Evolutionary conservation across 2,888 invertebrate genomes (phyloP), one percentile per base, ranked within the genome.

Genomic region (Chironomus riparius): DNA sequence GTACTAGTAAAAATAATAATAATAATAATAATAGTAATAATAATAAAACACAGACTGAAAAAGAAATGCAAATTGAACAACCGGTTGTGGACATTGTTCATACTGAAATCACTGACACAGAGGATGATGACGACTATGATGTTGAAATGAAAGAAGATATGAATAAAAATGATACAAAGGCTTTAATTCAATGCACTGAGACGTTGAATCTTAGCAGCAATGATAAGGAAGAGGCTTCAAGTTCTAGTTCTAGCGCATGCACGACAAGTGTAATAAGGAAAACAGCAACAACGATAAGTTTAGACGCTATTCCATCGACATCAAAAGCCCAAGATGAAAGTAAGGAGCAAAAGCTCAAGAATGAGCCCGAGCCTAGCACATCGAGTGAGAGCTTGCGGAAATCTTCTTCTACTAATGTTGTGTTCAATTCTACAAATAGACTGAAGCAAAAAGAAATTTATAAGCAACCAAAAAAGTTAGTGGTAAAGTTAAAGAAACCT

Each of bases 401-500:
- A 56, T 7, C 56, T 38, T 38, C 56, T 28, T 28, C 65, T 12
- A 6, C n/a, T 18, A 69, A 69, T 24, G 69, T 76, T 68, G 76
- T 69, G 76, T 76, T 76, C 76, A 76, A 76, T 38, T 21, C 62
- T 10, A 47, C 18, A 18, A 76, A 76, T 69, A 76, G 76, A 76
- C 76, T 76, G 76, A 76, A 68, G 62, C 65, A 21, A 24, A 65
- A 65, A 21, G 65, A 65, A 65, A 47, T 68, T 48, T 62, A 74
- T 47, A 76, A 69, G 24, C 69, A 76, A 50, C 80, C 83, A 10
- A 82, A 83, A 79, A 81, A 81, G 79, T 80, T 84, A 76, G 80
- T 83, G 77, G 83, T 84, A 73, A 84, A 84, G 79, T 82, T 83
- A 79, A 84, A 83, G 18, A 77, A 77, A 70, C 78, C 78, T 48